phyloP scores from a whole-genome alignment of 1,140 invertebrate genomes.

The Acromyrmex echinatior region DNA sequence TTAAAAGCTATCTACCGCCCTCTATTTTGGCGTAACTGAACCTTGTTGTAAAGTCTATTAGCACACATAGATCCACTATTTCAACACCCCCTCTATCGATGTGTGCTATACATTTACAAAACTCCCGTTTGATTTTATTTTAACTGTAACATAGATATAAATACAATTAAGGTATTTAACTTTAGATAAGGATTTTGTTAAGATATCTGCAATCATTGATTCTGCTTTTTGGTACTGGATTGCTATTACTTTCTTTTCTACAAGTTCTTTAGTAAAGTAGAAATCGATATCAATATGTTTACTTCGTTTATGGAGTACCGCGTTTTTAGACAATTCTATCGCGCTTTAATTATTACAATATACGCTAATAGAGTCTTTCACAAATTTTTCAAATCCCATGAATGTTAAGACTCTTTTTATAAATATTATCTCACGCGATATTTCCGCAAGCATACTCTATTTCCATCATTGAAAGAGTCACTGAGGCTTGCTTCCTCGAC shows the following conservation, averaged over 20 bases:
- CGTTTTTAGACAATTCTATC: constrained; percentile 78
- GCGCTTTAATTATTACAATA: constrained; percentile 73
- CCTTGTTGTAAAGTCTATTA: too few species aligned
- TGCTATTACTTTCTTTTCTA: constrained; percentile 15
- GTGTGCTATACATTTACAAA: not conserved
- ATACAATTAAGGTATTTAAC: constrained; percentile 28
- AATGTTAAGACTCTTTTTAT: not conserved
- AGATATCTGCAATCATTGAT: constrained; percentile 57
- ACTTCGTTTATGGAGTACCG: constrained; percentile 77
- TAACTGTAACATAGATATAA: constrained; percentile 25
- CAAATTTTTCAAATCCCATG: not conserved
- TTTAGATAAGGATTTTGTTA: constrained; percentile 54
- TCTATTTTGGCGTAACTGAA: too few species aligned
- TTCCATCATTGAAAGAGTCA: not conserved
- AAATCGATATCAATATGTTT: constrained; percentile 82
- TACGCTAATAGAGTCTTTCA: not conserved
- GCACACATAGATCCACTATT: not conserved
- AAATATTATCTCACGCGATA: not conserved
- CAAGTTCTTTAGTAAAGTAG: constrained; percentile 72
- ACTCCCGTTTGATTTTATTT: not conserved
- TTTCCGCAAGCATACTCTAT: not conserved
- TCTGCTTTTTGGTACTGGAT: constrained; percentile 55
- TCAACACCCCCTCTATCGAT: not conserved
- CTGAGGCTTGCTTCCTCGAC: not conserved
- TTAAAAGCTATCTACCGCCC: too few species aligned